These are phyloP conservation scores for Lissonota sp. DNA, from an alignment of 2,888 invertebrate genomes.

Conservation along the genomic window DNA sequence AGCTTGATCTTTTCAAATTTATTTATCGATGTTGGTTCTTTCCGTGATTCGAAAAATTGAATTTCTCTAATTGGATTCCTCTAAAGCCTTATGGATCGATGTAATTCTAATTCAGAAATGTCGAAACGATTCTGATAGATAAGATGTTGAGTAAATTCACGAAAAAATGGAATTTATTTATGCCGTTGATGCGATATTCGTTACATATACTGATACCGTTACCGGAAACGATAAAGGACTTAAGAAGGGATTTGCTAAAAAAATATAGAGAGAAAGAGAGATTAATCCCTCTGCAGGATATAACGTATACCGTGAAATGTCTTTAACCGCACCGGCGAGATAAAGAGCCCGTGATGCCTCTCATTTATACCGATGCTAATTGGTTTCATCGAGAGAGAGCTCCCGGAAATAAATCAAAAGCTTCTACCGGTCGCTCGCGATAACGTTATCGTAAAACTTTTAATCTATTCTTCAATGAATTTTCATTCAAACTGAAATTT, in stretches of 20 bases:
- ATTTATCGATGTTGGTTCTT: too few relatives aligned
- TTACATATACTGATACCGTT: neutral
- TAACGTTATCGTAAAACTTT: too few relatives aligned
- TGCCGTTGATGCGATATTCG: neutral
- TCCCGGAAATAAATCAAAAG: neutral
- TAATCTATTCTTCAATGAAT: too few relatives aligned
- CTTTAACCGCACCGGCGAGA: constrained; percentile 50
- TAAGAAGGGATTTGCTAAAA: constrained; percentile 53
- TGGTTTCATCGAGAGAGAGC: constrained; percentile 14
- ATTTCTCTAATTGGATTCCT: too few relatives aligned
- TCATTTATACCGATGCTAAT: constrained; percentile 36
- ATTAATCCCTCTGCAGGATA: constrained; percentile 43
- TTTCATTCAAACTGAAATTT: too few relatives aligned
- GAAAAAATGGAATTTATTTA: too few relatives aligned
- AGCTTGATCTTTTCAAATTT: too few relatives aligned
- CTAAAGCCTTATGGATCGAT: too few relatives aligned
- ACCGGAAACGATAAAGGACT: constrained; percentile 44
- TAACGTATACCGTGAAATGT: constrained; percentile 29
- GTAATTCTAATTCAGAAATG: too few relatives aligned
- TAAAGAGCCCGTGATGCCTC: constrained; percentile 54
- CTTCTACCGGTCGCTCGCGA: neutral
- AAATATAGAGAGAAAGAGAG: constrained; percentile 3
- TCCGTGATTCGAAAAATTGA: too few relatives aligned
- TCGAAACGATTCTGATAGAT: too few relatives aligned
- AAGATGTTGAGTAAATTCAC: too few relatives aligned